Evolutionary conservation across 2,888 invertebrate species (phyloP), one percentile per base, ranked within the genome.

Genomic region (Acrocera orbiculus): DNA sequence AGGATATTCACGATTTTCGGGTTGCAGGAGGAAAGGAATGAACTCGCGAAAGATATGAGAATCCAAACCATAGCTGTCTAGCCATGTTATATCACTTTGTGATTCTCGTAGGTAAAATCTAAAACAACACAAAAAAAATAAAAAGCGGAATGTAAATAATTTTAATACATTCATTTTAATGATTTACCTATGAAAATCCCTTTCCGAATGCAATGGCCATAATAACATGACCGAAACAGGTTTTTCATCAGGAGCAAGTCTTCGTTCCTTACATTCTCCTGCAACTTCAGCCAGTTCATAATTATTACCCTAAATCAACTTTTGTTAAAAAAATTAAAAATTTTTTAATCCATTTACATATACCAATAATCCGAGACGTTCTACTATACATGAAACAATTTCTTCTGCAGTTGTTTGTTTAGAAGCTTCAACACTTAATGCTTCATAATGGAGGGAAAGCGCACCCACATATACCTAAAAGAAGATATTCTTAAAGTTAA

Each of bases 31-130:
- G 61, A 93, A 86, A 46, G 83, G 70, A 57, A 83, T 78, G 61
- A 86, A 92, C 57, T 89, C 87, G 53, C 89, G 77, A 54, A 92
- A 82, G 41, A 87, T 70, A 63, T 92, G 89, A 30, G 87, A 83
- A 56, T 86, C 86, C 69, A 83, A 79, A 14, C 80, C 78, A 59
- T 82, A 85, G 53, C 77, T 77, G 56, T 87, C 86, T 51, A 81
- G 72, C 83, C 86, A 87, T 45, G 79, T 71, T 47, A 76, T 76
- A 56, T 85, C 85, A 42, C 74, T 73, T 47, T 82, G 76, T 60
- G 85, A 83, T 55, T 85, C 83, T 42, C 89, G 70, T 46, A 90
- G 66, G 59, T 85, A 89, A 65, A 89, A 89, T 62, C 86, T 76
- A 61, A 4, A 7, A 26, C 10, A 16, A 19, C 20, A 28, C 17